Conservation (phyloP, 92 coral and sea anemone genomes). For the Diadumene lineata region DNA sequence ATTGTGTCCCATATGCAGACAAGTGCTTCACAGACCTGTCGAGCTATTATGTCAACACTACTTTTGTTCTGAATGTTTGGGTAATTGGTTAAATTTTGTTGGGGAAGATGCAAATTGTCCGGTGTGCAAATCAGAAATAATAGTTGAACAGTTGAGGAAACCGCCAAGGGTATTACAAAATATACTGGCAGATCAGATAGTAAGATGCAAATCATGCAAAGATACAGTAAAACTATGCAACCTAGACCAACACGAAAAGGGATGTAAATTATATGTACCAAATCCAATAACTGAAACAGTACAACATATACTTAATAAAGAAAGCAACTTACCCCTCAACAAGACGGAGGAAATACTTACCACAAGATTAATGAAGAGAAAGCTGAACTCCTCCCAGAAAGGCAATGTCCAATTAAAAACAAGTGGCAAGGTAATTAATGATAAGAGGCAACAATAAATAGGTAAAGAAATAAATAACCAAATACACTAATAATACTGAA, state of each 20-base stretch:
- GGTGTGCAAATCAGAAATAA: not conserved
- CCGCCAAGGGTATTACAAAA: not conserved
- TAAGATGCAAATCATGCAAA: not conserved
- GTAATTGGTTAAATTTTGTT: not conserved
- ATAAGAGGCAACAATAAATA: no score
- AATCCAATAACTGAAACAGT: not conserved
- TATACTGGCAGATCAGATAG: not conserved
- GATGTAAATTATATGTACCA: not conserved
- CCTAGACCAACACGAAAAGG: not conserved
- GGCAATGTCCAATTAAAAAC: no score
- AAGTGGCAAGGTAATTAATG: no score
- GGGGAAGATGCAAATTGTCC: not conserved
- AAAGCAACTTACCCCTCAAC: no score
- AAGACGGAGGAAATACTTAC: no score
- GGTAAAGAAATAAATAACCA: no score
- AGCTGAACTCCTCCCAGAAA: no score
- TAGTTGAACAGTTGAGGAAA: not conserved
- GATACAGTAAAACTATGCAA: not conserved
- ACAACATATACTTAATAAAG: no score
- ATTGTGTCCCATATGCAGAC: not conserved
- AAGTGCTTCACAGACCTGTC: not conserved
- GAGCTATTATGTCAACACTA: not conserved
- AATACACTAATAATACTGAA: no score
- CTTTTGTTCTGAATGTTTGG: not conserved
- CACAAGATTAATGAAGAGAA: no score